These are phyloP conservation scores for Zaprionus obscuricornis DNA, from an alignment of 2,888 invertebrate species.

Conservation along the genomic window DNA sequence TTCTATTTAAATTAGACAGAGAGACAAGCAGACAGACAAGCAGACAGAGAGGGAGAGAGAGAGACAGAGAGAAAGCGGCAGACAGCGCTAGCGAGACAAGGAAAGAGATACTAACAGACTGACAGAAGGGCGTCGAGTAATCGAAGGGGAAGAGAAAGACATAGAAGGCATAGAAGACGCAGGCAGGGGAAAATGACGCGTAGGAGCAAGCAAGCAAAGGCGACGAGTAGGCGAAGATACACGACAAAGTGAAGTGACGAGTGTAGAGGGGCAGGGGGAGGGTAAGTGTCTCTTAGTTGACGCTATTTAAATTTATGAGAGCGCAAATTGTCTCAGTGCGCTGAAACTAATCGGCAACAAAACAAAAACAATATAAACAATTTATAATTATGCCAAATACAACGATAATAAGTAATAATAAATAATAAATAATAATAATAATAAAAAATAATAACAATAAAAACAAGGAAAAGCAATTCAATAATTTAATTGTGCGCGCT, in stretches of 20 bases:
- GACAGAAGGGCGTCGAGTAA: too few relatives aligned
- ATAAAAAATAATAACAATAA: constrained; percentile 8
- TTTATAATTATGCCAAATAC: constrained; percentile 44
- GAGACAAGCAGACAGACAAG: constrained; percentile 1
- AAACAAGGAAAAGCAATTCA: constrained; percentile 34
- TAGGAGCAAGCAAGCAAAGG: too few relatives aligned
- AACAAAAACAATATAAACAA: constrained; percentile 16
- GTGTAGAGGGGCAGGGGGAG: too few relatives aligned
- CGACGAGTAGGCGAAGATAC: too few relatives aligned
- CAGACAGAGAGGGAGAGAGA: background rate
- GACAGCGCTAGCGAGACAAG: too few relatives aligned
- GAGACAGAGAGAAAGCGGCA: background rate
- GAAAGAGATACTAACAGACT: too few relatives aligned
- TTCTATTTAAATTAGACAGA: constrained; percentile 63
- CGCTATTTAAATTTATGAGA: constrained; percentile 45
- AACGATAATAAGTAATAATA: too few relatives aligned
- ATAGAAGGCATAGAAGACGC: too few relatives aligned
- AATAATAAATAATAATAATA: constrained; percentile 16
- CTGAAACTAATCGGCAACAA: constrained; percentile 38
- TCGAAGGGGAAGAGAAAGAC: too few relatives aligned
- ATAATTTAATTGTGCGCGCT: constrained; percentile 54
- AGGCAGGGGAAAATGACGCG: too few relatives aligned
- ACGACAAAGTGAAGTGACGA: too few relatives aligned
- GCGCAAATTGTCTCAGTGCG: constrained; percentile 40
- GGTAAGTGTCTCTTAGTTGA: constrained; percentile 28